Evolutionary conservation across 2,797 vertebrate genomes (phyloP).

Genomic region (Anguilla anguilla): DNA sequence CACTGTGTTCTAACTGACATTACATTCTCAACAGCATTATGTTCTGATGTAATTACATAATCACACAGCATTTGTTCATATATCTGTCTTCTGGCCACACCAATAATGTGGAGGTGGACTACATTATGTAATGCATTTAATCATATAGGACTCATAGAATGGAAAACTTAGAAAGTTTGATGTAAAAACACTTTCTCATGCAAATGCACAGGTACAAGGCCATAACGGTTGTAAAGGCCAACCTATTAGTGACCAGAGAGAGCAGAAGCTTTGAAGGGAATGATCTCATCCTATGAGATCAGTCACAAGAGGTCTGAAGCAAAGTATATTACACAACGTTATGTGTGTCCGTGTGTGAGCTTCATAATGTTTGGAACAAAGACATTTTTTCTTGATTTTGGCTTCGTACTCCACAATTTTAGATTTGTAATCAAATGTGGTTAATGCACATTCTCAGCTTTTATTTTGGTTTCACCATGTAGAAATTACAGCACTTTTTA

Average conservation of each 20-base stretch:
- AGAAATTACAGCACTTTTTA: too few species aligned
- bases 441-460: too few species aligned
- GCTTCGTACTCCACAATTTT: too few species aligned
- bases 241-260: neutral
- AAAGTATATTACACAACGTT: neutral
- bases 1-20: neutral
- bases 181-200: neutral
- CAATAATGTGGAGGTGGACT: neutral
- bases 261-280: neutral
- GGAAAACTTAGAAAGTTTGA: neutral
- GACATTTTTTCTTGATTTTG: too few species aligned
- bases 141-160: neutral
- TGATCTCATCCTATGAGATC: neutral
- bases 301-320: neutral
- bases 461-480: too few species aligned
- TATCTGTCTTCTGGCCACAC: neutral
- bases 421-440: too few species aligned
- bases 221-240: neutral
- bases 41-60: neutral
- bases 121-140: neutral
- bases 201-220: neutral
- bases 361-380: too few species aligned
- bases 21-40: neutral
- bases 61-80: neutral
- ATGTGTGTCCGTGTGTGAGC: too few species aligned